Conservation (phyloP, 23 tunicate genomes). For the Trididemnum nubilum region DNA sequence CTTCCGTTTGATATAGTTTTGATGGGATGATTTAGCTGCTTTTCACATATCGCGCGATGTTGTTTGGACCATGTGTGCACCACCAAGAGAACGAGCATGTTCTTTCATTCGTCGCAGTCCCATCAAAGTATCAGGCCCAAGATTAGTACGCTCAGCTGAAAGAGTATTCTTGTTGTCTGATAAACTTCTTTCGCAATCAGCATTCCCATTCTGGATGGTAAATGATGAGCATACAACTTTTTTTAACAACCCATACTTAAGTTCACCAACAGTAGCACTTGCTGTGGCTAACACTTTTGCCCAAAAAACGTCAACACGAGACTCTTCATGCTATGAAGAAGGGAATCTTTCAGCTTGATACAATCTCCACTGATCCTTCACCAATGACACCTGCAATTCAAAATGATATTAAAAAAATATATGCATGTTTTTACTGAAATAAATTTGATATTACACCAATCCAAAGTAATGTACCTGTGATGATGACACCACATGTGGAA, state of each 20-base stretch:
- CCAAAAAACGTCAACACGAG: conserved; percentile 8
- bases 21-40: neutral
- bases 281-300: neutral
- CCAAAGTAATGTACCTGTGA: neutral
- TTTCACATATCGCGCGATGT: neutral
- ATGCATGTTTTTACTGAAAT: neutral
- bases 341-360: neutral
- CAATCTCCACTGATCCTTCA: conserved; percentile 13
- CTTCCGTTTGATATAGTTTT: neutral
- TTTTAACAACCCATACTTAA: conserved; percentile 5
- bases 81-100: conserved; percentile 19
- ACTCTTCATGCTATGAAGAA: neutral
- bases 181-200: conserved; percentile 13
- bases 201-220: conserved; percentile 10
- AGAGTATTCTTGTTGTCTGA: conserved; percentile 12
- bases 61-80: conserved; percentile 9
- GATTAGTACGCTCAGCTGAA: neutral
- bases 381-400: conserved; percentile 17
- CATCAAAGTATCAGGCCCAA: conserved; percentile 2
- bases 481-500: conserved; percentile 16
- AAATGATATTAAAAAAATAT: neutral
- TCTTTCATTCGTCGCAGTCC: conserved; percentile 12
- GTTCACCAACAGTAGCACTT: neutral
- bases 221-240: neutral
- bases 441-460: neutral